phyloP scores from a whole-genome alignment of 1,140 invertebrate genomes.

The Sinella curviseta region DNA sequence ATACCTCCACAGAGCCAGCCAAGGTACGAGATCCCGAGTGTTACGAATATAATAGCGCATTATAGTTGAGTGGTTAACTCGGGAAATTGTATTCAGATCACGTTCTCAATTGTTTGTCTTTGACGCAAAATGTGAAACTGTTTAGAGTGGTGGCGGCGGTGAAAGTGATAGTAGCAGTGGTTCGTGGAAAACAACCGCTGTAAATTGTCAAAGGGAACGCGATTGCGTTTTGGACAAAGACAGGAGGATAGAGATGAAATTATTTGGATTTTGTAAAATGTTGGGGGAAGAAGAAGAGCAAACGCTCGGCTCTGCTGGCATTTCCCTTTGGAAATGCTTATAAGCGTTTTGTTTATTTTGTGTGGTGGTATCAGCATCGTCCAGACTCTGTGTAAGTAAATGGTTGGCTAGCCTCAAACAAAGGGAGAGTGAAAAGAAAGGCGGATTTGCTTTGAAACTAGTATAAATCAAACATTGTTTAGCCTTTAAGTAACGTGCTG shows the following conservation, averaged over 20 bases:
- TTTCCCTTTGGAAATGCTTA: no score
- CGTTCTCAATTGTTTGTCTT: neutral
- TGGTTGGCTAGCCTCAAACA: neutral
- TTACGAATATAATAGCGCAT: no score
- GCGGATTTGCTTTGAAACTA: neutral
- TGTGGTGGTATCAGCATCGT: neutral
- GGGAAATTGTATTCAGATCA: neutral
- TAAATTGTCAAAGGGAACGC: neutral
- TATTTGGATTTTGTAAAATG: neutral
- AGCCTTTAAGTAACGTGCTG: no score
- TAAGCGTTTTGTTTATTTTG: no score
- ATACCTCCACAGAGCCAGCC: no score
- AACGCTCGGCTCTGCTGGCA: no score
- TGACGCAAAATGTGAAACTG: neutral
- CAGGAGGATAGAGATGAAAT: neutral
- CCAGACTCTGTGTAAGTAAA: neutral
- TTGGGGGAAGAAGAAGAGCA: no score
- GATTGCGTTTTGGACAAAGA: neutral
- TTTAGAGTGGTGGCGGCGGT: no score
- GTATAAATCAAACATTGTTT: slow-evolving; percentile 5
- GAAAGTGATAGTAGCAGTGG: neutral
- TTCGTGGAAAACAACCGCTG: neutral
- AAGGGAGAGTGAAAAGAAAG: neutral
- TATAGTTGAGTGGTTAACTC: no score
- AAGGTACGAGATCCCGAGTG: no score